Percentiles rank a stretch among this genome's conserved stretches.
These are phyloP conservation scores for Amphipyra tragopoginis DNA, from an alignment of 2,888 invertebrate species.

Conservation along the genomic window DNA sequence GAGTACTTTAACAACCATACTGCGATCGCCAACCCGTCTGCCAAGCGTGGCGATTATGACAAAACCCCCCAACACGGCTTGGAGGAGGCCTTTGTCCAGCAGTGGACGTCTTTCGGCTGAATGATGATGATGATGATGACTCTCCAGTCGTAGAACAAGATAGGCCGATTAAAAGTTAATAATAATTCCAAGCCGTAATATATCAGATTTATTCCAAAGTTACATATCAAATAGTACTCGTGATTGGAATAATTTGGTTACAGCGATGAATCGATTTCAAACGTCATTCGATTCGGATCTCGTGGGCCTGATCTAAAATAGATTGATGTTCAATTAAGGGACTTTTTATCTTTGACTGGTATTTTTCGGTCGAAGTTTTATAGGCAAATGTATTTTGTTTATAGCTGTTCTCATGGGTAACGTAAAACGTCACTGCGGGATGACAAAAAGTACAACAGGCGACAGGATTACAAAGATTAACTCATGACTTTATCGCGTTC, in stretches of 20 bases:
- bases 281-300: conserved; percentile 55
- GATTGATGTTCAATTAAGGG: conserved; percentile 51
- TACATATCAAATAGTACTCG: conserved; percentile 36
- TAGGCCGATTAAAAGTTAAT: too few species aligned
- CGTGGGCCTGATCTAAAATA: conserved; percentile 45
- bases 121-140: too few species aligned
- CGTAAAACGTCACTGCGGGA: neutral
- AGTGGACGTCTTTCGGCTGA: too few species aligned
- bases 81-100: too few species aligned
- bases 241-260: conserved; percentile 49
- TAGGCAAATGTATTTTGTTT: conserved; percentile 13
- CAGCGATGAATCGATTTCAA: conserved; percentile 47
- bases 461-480: too few species aligned
- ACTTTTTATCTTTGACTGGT: conserved; percentile 30
- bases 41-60: too few species aligned
- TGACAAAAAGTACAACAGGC: neutral
- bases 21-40: too few species aligned
- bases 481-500: too few species aligned
- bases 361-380: conserved; percentile 21
- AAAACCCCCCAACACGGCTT: too few species aligned
- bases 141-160: too few species aligned
- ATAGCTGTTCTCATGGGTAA: neutral
- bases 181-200: too few species aligned
- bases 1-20: too few species aligned
- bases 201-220: conserved; percentile 11